phyloP scores from a whole-genome alignment of 2,888 invertebrate species.

The Crocallis elinguaria region DNA sequence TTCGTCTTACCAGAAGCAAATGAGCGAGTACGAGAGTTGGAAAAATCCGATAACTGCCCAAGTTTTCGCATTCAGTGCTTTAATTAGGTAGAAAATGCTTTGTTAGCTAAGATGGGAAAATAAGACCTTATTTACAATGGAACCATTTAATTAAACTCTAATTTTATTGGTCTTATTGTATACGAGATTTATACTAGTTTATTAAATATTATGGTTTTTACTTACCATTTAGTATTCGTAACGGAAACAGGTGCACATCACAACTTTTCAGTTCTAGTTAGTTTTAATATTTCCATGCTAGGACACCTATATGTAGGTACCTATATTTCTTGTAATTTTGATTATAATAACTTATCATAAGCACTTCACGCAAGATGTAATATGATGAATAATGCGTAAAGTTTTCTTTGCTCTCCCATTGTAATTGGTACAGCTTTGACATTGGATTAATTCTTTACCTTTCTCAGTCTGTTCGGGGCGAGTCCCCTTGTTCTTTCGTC shows the following conservation, averaged over 20 bases:
- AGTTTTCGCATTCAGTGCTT: slow-evolving; percentile 49
- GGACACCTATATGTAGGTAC: too few species aligned
- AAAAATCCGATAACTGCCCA: slow-evolving; percentile 56
- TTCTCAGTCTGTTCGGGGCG: slow-evolving; percentile 45
- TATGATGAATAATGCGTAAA: slow-evolving; percentile 43
- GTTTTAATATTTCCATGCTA: too few species aligned
- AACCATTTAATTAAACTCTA: slow-evolving; percentile 5
- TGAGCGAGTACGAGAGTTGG: slow-evolving; percentile 37
- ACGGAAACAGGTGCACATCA: too few species aligned
- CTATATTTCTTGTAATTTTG: too few species aligned
- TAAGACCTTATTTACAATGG: background rate
- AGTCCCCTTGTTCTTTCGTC: slow-evolving; percentile 48
- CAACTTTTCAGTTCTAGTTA: too few species aligned
- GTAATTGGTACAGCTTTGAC: slow-evolving; percentile 54
- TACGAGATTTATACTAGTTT: too few species aligned
- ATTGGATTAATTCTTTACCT: slow-evolving; percentile 61
- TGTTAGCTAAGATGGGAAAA: slow-evolving; percentile 34
- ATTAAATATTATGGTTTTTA: background rate
- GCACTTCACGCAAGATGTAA: slow-evolving; percentile 14
- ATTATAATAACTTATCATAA: background rate
- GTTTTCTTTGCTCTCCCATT: slow-evolving; percentile 51
- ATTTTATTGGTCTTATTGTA: too few species aligned
- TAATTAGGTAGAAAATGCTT: slow-evolving; percentile 57
- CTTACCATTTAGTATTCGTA: too few species aligned
- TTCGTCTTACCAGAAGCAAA: slow-evolving; percentile 52